Percentiles rank a stretch among this genome's conserved stretches.
These are phyloP conservation scores for Nixonia krombeini DNA, from an alignment of 1,140 invertebrate genomes.

Conservation along the genomic window DNA sequence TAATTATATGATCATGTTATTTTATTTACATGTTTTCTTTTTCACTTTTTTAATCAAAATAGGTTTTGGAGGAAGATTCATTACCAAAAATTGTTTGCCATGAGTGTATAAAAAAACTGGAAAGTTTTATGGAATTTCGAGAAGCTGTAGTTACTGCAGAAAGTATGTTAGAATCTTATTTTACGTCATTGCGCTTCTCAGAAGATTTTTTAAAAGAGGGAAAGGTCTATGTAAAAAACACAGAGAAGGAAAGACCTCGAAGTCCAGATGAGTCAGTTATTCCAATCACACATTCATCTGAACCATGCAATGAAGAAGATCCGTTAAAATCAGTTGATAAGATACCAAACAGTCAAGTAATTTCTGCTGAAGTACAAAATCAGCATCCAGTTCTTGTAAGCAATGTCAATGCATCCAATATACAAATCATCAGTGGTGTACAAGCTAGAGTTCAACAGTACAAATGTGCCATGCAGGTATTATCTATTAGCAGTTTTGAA, in stretches of 20 bases:
- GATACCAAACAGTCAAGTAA: slow-evolving; percentile 24
- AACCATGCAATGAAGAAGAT: slow-evolving; percentile 73
- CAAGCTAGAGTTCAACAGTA: slow-evolving; percentile 71
- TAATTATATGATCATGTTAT: too few species aligned
- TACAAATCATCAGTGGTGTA: slow-evolving; percentile 72
- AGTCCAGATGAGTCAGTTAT: slow-evolving; percentile 52
- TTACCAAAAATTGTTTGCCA: slow-evolving; percentile 81
- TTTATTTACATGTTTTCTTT: too few species aligned
- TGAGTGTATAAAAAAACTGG: slow-evolving; percentile 76
- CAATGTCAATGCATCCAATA: slow-evolving; percentile 70
- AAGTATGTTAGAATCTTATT: slow-evolving; percentile 78
- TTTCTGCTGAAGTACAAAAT: slow-evolving; percentile 37
- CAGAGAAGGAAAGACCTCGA: slow-evolving; percentile 55
- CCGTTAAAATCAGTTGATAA: slow-evolving; percentile 62
- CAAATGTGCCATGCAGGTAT: slow-evolving; percentile 73
- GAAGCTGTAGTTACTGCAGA: slow-evolving; percentile 79
- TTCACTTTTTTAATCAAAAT: slow-evolving; percentile 20
- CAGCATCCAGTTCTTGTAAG: slow-evolving; percentile 72
- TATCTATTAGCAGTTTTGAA: too few species aligned
- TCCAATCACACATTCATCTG: slow-evolving; percentile 11
- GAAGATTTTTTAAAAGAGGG: slow-evolving; percentile 77
- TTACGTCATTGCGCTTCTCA: slow-evolving; percentile 75
- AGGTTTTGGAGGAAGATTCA: slow-evolving; percentile 79
- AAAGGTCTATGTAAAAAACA: slow-evolving; percentile 72
- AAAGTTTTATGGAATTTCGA: slow-evolving; percentile 76